phyloP scores from a whole-genome alignment of 2,888 invertebrate species.

The Volucella inflata region DNA sequence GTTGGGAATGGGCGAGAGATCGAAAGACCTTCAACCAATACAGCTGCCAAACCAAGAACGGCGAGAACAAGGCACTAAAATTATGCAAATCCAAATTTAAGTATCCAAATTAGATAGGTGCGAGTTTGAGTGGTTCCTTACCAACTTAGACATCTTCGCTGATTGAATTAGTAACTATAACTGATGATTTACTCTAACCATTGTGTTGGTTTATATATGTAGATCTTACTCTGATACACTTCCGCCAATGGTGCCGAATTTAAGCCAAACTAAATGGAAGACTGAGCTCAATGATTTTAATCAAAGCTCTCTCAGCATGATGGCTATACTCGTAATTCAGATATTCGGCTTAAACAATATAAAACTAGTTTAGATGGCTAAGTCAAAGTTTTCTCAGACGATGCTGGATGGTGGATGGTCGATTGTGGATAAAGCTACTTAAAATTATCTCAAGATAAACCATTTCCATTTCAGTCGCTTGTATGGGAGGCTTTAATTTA shows the following conservation, averaged over 20 bases:
- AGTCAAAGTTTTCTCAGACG: constrained; percentile 35
- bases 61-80: constrained; percentile 50
- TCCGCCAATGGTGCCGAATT: constrained; percentile 48
- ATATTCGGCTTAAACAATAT: too few species aligned
- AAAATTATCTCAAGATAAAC: constrained; percentile 25
- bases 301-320: constrained; percentile 17
- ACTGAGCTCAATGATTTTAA: constrained; percentile 3
- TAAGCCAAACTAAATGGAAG: constrained; percentile 11
- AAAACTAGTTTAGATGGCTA: neutral
- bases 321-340: neutral
- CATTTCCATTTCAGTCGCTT: neutral
- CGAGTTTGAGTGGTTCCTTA: constrained; percentile 14
- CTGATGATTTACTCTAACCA: constrained; percentile 36
- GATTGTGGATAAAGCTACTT: constrained; percentile 1
- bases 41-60: constrained; percentile 19
- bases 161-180: constrained; percentile 52
- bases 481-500: constrained; percentile 10
- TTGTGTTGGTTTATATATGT: constrained; percentile 55
- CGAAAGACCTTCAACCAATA: constrained; percentile 35
- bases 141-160: constrained; percentile 68
- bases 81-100: neutral
- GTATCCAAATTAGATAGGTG: neutral
- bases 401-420: too few species aligned
- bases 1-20: constrained; percentile 35
- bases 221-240: constrained; percentile 10